Evolutionary conservation across 1,140 invertebrate genomes (phyloP).

Genomic region (Ooceraea biroi): DNA sequence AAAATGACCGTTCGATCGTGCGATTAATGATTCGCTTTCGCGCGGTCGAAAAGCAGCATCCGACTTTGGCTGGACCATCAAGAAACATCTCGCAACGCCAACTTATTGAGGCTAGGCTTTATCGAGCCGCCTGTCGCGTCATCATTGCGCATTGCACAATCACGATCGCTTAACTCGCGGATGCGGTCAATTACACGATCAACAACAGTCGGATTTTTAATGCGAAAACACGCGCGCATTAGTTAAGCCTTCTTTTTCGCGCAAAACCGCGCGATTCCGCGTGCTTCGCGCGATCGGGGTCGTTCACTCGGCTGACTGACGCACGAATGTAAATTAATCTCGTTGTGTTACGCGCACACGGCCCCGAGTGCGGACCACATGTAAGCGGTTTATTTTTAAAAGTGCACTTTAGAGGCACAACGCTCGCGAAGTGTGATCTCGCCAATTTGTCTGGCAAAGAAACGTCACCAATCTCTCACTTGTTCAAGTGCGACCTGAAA

Average conservation of each 20-base stretch:
- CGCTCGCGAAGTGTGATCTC: background rate
- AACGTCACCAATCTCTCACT: background rate
- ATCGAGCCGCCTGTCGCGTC: background rate
- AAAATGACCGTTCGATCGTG: background rate
- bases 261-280: constrained; percentile 55
- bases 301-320: constrained; percentile 51
- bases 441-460: background rate
- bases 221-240: constrained; percentile 24
- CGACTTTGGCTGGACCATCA: background rate
- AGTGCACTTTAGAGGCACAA: constrained; percentile 33
- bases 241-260: constrained; percentile 38
- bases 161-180: constrained; percentile 12
- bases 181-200: constrained; percentile 45
- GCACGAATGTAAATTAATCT: constrained; percentile 69
- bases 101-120: background rate
- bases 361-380: background rate
- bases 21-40: background rate
- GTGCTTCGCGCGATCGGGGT: constrained; percentile 38
- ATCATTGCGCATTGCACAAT: constrained; percentile 27
- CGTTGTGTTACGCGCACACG: background rate
- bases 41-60: no score
- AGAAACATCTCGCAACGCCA: background rate
- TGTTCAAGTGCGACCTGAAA: no score
- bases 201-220: constrained; percentile 38
- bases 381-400: constrained; percentile 49